Evolutionary conservation across 1,140 invertebrate genomes (phyloP).

Genomic region (Bombus pascuorum): DNA sequence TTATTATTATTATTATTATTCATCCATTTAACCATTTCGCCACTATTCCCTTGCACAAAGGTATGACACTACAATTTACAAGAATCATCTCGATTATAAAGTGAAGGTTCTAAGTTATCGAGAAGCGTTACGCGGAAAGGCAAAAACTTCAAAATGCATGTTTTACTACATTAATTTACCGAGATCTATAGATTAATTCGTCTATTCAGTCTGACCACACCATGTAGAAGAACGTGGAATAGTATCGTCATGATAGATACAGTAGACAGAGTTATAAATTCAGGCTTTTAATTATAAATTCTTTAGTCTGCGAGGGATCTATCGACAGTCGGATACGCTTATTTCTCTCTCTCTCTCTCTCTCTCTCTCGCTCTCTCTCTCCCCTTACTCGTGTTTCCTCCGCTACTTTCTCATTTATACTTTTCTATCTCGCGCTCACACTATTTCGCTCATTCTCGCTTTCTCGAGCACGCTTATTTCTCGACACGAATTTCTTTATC

Average conservation of each 20-base stretch:
- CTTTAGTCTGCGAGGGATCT: constrained; percentile 66
- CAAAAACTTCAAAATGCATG: constrained; percentile 42
- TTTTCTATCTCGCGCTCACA: constrained; percentile 8
- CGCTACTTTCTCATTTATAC: constrained; percentile 4
- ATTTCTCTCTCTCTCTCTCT: constrained; percentile 4
- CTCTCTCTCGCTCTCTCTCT: constrained; percentile 19
- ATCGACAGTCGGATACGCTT: constrained; percentile 55
- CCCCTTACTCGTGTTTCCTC: not conserved
- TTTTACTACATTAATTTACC: constrained; percentile 34
- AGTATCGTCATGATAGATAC: constrained; percentile 63
- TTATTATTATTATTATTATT: not conserved
- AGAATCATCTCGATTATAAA: constrained; percentile 17
- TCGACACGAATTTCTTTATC: constrained; percentile 47
- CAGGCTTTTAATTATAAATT: constrained; percentile 54
- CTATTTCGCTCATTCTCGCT: not conserved
- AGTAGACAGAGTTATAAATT: constrained; percentile 68
- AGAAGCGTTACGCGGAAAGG: constrained; percentile 62
- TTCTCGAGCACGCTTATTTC: not conserved
- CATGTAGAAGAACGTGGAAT: constrained; percentile 67
- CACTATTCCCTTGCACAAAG: not conserved
- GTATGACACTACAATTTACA: constrained; percentile 39
- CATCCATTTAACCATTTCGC: not conserved
- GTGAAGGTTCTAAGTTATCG: constrained; percentile 32
- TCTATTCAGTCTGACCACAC: constrained; percentile 68
- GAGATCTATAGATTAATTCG: constrained; percentile 61